Evolutionary conservation across 1,140 invertebrate species (phyloP), one percentile per base, ranked within the genome.

Genomic region (Lepidurus arcticus): DNA sequence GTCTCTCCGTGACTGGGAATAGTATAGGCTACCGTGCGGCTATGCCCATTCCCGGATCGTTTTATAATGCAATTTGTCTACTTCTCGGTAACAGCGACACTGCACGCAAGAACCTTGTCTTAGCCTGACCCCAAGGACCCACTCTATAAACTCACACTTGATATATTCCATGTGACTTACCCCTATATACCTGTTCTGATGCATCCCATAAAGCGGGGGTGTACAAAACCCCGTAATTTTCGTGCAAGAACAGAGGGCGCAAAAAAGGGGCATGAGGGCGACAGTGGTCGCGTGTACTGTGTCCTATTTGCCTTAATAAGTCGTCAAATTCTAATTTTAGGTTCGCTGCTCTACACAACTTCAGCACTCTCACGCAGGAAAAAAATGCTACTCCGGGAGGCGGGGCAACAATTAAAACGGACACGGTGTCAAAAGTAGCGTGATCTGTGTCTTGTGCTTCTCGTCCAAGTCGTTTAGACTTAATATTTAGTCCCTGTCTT

Each of bases 41-140:
- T 65, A 21, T n/a, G 53, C 53, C 21, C 53, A 65, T 65, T 65
- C 53, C 13, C 6, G 53, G 21, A 65, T 65, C 53, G 53, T 65
- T 65, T 65, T 65, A 65, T 65, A 65, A 65, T 21, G 53, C 53
- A 65, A 65, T 65, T 65, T 65, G 53, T 65, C 53, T 11, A 65
- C 16, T 34, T 34, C 34, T 65, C 53, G 8, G 21, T 65, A 65
- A 65, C 13, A n/a, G 16, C 21, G n/a, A 65, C 53, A 65, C 21
- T 21, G 53, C 53, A 65, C 53, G 53, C 53, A 65, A 65, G 53
- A n/a, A 21, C 53, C 53, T 16, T 65, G 45, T 16, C 16, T 47
- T 10, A 7, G 13, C 53, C 53, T 21, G 16, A 65, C 16, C 53
- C 21, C 4, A 34, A 34, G 2, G 34, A 34, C 34, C 34, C 4